Evolutionary conservation across 2,113 vertebrate species (phyloP).

Genomic region (Cephalopterus ornatus): DNA sequence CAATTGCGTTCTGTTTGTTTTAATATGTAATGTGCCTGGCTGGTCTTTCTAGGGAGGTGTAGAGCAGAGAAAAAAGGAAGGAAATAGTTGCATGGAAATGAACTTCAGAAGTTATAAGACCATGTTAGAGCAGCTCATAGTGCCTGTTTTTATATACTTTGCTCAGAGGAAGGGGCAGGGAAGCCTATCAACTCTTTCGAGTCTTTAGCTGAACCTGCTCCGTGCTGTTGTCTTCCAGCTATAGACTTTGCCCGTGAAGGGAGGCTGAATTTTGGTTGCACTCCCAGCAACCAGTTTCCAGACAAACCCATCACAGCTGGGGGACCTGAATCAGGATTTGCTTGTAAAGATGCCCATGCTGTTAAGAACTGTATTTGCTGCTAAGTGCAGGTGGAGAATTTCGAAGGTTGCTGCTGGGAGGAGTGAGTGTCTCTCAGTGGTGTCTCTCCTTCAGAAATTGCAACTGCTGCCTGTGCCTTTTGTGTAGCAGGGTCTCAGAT

Average conservation of each 20-base stretch:
- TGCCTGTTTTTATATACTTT: neutral
- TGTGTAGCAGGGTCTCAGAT: neutral
- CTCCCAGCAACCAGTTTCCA: neutral
- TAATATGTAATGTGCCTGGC: neutral
- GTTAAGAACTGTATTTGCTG: neutral
- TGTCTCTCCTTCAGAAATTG: neutral
- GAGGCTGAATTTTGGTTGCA: neutral
- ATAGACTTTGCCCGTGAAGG: neutral
- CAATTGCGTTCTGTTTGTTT: neutral
- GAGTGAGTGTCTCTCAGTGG: conserved; percentile 1
- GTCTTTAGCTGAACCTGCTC: neutral
- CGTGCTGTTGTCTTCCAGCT: neutral
- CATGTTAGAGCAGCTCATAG: neutral
- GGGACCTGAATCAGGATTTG: neutral
- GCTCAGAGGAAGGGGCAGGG: neutral
- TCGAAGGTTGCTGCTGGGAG: conserved; percentile 1
- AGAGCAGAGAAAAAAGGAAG: neutral
- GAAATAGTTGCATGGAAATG: neutral
- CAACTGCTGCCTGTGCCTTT: neutral
- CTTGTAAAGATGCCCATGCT: neutral
- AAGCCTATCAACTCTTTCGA: neutral
- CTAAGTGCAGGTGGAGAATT: neutral
- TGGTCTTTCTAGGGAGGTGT: neutral
- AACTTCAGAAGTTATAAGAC: neutral
- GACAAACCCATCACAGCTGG: neutral